These are phyloP conservation scores for Podotricha telesiphe DNA, from an alignment of 2,888 invertebrate genomes.

Conservation along the genomic window DNA sequence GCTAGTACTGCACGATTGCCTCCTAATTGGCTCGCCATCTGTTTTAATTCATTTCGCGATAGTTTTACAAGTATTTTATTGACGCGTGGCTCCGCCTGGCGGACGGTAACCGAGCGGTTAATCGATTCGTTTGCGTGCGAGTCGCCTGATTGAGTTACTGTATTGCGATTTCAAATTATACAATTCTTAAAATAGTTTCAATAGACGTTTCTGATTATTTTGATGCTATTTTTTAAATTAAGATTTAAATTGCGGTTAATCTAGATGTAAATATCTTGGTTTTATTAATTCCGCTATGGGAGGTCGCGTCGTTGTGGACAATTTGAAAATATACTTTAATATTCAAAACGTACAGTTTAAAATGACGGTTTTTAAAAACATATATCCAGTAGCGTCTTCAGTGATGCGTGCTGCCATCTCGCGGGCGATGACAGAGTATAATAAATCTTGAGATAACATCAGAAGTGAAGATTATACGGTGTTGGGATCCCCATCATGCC, in stretches of 20 bases:
- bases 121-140: conserved; percentile 80
- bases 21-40: conserved; percentile 83
- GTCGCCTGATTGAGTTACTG: conserved; percentile 65
- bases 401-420: conserved; percentile 81
- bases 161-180: conserved; percentile 53
- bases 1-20: conserved; percentile 80
- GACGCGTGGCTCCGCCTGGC: conserved; percentile 81
- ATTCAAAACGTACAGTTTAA: conserved; percentile 51
- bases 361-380: conserved; percentile 53
- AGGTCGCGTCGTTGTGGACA: conserved; percentile 44
- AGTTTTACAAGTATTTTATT: conserved; percentile 84
- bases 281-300: conserved; percentile 45
- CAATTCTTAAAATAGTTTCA: conserved; percentile 36
- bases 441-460: conserved; percentile 83
- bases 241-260: neutral
- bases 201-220: conserved; percentile 19
- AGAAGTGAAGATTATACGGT: conserved; percentile 81
- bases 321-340: conserved; percentile 35
- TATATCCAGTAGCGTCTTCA: conserved; percentile 66
- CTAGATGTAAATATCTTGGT: conserved; percentile 7
- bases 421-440: conserved; percentile 78
- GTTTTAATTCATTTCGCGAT: conserved; percentile 83
- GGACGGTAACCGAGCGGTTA: conserved; percentile 71
- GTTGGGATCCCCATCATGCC: conserved; percentile 75
- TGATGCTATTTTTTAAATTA: neutral